A percentile compares a stretch with the other conserved stretches of the same genome.
These are phyloP conservation scores for Scotopteryx bipunctaria DNA, from an alignment of 2,888 invertebrate genomes.

Conservation along the genomic window DNA sequence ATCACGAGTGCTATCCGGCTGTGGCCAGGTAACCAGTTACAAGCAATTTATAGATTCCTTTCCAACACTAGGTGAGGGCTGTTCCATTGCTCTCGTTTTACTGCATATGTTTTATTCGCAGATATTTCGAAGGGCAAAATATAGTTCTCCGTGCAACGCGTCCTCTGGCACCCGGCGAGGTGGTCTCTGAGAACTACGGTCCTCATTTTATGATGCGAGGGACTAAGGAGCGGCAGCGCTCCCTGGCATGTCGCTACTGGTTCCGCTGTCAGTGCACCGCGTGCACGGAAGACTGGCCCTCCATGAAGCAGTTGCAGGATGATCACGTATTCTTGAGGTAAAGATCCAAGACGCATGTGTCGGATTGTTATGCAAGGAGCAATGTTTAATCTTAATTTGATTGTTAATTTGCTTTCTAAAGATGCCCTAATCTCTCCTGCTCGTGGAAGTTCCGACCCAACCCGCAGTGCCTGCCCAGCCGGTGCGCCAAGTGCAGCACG, in stretches of 20 bases:
- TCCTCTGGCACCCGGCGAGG: constrained; percentile 85
- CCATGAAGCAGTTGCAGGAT: constrained; percentile 81
- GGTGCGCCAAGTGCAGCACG: constrained; percentile 58
- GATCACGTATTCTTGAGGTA: constrained; percentile 63
- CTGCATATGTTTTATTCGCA: too few relatives aligned
- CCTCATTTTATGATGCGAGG: constrained; percentile 86
- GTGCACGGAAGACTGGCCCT: constrained; percentile 90
- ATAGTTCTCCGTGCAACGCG: constrained; percentile 88
- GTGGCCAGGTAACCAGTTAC: constrained; percentile 85
- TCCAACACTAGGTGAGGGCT: too few relatives aligned
- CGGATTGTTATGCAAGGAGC: too few relatives aligned
- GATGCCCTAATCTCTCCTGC: constrained; percentile 64
- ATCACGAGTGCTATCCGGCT: constrained; percentile 92
- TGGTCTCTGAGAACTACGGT: constrained; percentile 93
- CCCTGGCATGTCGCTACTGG: constrained; percentile 89
- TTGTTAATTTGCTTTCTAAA: constrained; percentile 35
- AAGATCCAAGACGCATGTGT: neutral
- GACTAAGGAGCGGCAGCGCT: constrained; percentile 83
- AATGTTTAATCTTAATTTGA: neutral
- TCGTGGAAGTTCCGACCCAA: constrained; percentile 56
- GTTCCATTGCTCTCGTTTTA: too few relatives aligned
- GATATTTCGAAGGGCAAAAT: constrained; percentile 89
- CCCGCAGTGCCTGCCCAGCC: constrained; percentile 49
- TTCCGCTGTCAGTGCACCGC: constrained; percentile 89
- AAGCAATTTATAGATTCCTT: too few relatives aligned